Evolutionary conservation across 2,113 vertebrate genomes (phyloP).

Genomic region (Tragulus kanchil): DNA sequence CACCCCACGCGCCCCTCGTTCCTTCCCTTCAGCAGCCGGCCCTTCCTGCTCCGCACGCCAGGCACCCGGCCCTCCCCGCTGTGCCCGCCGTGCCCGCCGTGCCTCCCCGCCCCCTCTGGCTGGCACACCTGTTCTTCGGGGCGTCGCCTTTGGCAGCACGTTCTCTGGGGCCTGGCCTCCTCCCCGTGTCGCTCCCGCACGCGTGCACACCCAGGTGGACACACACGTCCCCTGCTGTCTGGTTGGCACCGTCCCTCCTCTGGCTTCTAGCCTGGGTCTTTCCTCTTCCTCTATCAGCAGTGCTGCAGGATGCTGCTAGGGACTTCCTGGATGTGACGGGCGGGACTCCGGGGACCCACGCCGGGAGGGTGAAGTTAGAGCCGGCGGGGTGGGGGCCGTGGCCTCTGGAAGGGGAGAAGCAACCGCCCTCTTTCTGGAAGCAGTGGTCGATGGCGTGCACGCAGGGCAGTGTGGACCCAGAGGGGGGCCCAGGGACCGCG

Average conservation of each 20-base stretch:
- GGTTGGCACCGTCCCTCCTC: not conserved
- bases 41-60: not conserved
- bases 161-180: not conserved
- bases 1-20: not conserved
- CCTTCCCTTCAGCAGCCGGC: not conserved
- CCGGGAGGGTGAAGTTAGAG: not conserved
- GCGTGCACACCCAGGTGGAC: too few species aligned
- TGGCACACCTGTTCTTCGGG: not conserved
- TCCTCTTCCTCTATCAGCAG: too few species aligned
- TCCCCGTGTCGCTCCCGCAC: too few species aligned
- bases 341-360: too few species aligned
- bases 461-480: not conserved
- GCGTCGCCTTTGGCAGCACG: accelerated
- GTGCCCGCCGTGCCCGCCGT: too few species aligned
- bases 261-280: not conserved
- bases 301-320: not conserved
- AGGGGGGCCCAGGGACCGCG: not conserved
- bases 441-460: too few species aligned
- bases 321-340: accelerated
- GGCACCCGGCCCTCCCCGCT: too few species aligned
- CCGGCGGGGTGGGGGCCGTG: not conserved
- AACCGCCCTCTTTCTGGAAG: not conserved
- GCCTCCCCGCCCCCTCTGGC: too few species aligned
- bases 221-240: too few species aligned
- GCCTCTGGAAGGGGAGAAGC: not conserved